Conservation (phyloP, 2,888 invertebrate genomes). For the Cordilura impudica region DNA sequence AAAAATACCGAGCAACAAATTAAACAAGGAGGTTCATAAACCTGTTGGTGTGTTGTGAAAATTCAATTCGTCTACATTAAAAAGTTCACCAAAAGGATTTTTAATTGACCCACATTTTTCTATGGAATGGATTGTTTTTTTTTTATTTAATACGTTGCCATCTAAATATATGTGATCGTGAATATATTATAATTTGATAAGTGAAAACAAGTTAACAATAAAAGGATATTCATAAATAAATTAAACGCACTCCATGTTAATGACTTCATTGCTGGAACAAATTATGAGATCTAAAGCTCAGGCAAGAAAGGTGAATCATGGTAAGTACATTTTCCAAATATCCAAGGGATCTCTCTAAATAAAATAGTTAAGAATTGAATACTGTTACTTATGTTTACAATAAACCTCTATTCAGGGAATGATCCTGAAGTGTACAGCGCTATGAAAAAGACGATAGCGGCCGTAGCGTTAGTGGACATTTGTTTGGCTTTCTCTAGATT, state of each 20-base stretch:
- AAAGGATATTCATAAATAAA: background rate
- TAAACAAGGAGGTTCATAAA: constrained; percentile 19
- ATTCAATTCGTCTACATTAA: constrained; percentile 33
- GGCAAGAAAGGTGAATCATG: constrained; percentile 76
- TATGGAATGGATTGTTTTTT: background rate
- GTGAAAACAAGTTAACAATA: background rate
- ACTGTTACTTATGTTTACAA: too few relatives aligned
- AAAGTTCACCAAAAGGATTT: constrained; percentile 25
- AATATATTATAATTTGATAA: background rate
- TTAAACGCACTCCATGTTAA: background rate
- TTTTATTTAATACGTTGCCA: background rate
- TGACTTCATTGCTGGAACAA: constrained; percentile 68
- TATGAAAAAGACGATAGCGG: too few relatives aligned
- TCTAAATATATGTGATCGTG: background rate
- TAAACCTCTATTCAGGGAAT: too few relatives aligned
- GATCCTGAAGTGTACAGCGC: too few relatives aligned
- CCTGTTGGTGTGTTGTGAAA: constrained; percentile 54
- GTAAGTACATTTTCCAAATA: too few relatives aligned
- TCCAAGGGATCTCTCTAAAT: too few relatives aligned
- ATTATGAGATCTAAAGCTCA: constrained; percentile 78
- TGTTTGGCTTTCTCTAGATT: too few relatives aligned
- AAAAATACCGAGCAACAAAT: background rate
- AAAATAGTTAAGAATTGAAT: too few relatives aligned
- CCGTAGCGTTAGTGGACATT: too few relatives aligned
- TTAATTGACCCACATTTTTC: constrained; percentile 50